Evolutionary conservation across 2,113 vertebrate species (phyloP), one percentile per base, ranked within the genome.

Genomic region (Nestor notabilis): DNA sequence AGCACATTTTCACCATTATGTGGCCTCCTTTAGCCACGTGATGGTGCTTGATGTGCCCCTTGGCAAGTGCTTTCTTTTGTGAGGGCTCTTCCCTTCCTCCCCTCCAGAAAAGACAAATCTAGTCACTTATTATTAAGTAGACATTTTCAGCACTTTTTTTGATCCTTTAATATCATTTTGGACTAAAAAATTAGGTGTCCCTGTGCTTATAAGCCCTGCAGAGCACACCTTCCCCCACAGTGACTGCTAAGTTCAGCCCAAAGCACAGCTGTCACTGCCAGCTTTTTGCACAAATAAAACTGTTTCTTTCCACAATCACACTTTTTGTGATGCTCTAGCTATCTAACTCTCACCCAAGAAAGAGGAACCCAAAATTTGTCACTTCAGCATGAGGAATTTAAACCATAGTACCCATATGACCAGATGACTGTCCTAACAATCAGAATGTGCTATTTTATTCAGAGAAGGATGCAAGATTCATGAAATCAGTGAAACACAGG

Each of bases 81-180:
- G 9, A 7, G 18, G 5, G 1, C 2, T 14, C 25, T 66, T 76
- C 19, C 37, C 3, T 49, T 27, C 12, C 4, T 9, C 11, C 15
- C 13, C 5, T 75, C 18, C 44, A 61, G 11, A 75, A 89, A 64
- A 74, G 18, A 37, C 9, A 55, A 55, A 4, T 46, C 46, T 70
- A 74, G 35, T 58, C 37, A n/a, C 3, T 19, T 65, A 64, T 29
- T 29, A 39, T 20, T 50, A 71, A 70, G 29, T 17, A 63, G 33
- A 52, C 3, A 31, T 68, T 80, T 87, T 66, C 35, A 71, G 13
- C 7, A 15, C 1, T 18, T 75, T 64, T 56, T 77, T 50, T 50
- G 7, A 11, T 37, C 7, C 25, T 80, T 76, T 44, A 56, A 15
- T 63, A 20, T 35, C 1, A 61, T 52, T 61, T 71, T 76, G 12